A percentile compares a stretch with the other conserved stretches of the same genome.
These are phyloP conservation scores for Schizothorax lantsangensis DNA, from an alignment of 2,797 vertebrate genomes.

Conservation along the genomic window DNA sequence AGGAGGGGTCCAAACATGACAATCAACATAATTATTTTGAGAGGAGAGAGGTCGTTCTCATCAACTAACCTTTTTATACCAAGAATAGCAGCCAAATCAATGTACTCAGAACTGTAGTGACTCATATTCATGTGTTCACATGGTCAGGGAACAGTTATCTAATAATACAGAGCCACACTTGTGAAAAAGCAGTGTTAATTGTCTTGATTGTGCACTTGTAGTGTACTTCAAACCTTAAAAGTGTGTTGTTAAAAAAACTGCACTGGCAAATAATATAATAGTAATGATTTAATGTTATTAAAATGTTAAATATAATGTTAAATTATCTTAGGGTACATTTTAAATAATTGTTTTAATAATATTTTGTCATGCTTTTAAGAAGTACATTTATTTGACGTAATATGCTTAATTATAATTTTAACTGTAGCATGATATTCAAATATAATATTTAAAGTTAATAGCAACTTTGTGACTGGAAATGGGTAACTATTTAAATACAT, in stretches of 20 bases:
- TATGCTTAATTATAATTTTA: neutral
- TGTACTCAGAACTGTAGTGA: neutral
- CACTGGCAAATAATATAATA: neutral
- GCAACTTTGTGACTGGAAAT: neutral
- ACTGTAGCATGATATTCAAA: neutral
- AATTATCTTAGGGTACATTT: neutral
- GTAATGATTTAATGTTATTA: neutral
- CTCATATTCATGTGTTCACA: neutral
- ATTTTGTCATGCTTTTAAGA: neutral
- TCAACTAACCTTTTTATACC: neutral
- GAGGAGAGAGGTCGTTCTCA: neutral
- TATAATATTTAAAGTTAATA: neutral
- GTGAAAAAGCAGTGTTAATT: neutral
- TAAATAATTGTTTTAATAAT: neutral
- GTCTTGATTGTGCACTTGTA: neutral
- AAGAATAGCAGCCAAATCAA: neutral
- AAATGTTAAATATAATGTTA: neutral
- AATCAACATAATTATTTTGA: conserved; percentile 11
- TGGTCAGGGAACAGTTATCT: neutral
- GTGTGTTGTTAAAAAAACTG: neutral
- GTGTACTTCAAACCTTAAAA: neutral
- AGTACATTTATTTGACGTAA: too few relatives aligned
- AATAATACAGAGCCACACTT: neutral
- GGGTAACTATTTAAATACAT: neutral
- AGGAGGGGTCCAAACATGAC: neutral